Percentiles rank a stretch among this genome's conserved stretches.
phyloP scores from a whole-genome alignment of 2,113 vertebrate species.

The Coptodon bakossiorum region DNA sequence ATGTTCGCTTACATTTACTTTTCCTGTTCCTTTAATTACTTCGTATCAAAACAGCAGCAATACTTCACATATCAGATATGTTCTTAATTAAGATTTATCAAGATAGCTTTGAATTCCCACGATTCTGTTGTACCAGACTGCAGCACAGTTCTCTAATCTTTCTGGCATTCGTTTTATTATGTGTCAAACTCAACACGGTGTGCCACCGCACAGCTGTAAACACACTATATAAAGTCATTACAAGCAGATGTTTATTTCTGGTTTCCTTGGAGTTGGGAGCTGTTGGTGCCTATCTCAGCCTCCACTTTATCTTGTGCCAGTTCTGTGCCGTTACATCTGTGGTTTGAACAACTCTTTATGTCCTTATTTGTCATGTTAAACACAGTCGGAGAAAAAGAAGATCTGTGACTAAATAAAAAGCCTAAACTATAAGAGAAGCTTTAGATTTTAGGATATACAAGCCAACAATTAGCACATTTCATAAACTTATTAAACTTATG shows the following conservation, averaged over 20 bases:
- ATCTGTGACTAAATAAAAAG: neutral
- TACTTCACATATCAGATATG: neutral
- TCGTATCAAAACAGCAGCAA: neutral
- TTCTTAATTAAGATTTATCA: neutral
- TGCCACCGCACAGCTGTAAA: neutral
- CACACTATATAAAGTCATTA: constrained; percentile 16
- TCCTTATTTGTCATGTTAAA: neutral
- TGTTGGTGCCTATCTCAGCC: neutral
- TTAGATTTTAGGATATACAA: neutral
- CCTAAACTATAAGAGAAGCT: neutral
- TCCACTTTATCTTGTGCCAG: neutral
- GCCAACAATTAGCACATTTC: neutral
- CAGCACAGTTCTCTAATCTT: constrained; percentile 6
- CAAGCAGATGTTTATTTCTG: neutral
- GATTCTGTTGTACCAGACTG: neutral
- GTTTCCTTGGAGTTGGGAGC: constrained; percentile 9
- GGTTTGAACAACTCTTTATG: neutral
- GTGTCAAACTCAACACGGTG: neutral
- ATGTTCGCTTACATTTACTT: neutral
- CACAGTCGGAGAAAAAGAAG: neutral
- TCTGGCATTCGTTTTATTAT: neutral
- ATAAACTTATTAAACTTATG: neutral
- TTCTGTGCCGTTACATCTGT: neutral
- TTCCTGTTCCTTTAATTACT: neutral
- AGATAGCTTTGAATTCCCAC: neutral